Percentiles rank a stretch among this genome's conserved stretches.
Conservation (phyloP, 2,113 vertebrate genomes). For the Alaudala cheleensis region DNA sequence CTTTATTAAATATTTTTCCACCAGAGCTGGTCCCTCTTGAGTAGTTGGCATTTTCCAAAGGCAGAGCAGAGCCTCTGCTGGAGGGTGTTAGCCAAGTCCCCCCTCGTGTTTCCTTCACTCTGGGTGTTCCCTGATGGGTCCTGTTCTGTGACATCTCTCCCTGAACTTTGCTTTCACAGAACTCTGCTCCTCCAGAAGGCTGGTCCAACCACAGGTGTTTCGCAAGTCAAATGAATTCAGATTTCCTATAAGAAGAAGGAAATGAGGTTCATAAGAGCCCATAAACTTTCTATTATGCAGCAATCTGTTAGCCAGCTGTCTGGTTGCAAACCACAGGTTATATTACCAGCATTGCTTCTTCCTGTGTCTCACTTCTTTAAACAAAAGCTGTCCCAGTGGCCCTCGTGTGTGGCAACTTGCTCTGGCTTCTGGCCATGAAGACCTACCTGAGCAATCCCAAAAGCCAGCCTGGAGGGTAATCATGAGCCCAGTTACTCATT, state of each 20-base stretch:
- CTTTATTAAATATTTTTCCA: neutral
- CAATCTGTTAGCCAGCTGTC: slow-evolving; percentile 61
- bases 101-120: neutral
- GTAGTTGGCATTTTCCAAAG: neutral
- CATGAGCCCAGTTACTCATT: neutral
- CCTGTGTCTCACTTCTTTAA: slow-evolving; percentile 48
- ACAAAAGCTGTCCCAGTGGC: neutral
- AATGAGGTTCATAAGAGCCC: slow-evolving; percentile 40
- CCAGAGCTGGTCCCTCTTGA: neutral
- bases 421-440: neutral
- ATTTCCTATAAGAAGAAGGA: slow-evolving; percentile 52
- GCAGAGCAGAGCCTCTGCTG: neutral
- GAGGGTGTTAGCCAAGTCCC: neutral
- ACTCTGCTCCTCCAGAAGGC: neutral
- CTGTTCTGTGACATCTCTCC: neutral
- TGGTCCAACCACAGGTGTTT: slow-evolving; percentile 19
- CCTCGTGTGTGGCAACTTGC: slow-evolving; percentile 6
- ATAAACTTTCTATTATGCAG: slow-evolving; percentile 56
- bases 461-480: neutral
- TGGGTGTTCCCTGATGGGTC: neutral
- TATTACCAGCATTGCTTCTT: slow-evolving; percentile 35
- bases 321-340: slow-evolving; percentile 48
- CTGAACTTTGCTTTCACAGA: neutral
- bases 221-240: slow-evolving; percentile 21
- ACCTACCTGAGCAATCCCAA: neutral